phyloP scores from a whole-genome alignment of 2,888 invertebrate species.

The Dichetophora obliterata region DNA sequence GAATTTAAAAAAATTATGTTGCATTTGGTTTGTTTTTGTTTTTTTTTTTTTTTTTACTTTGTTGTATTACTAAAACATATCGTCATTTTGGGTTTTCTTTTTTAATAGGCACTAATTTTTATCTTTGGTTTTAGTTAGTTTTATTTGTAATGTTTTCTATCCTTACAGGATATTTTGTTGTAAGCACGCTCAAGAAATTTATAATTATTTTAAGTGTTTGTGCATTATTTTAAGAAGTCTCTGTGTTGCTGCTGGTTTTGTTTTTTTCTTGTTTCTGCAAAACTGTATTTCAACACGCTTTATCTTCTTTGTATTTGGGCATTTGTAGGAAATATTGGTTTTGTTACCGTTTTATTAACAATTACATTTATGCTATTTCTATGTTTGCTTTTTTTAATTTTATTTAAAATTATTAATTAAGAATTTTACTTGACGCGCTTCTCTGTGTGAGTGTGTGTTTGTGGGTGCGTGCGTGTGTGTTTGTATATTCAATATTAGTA shows the following conservation, averaged over 20 bases:
- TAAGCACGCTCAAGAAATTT: no score
- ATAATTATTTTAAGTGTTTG: no score
- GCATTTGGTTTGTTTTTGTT: no score
- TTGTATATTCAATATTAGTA: neutral
- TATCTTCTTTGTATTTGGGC: neutral
- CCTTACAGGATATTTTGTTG: no score
- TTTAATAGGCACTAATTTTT: no score
- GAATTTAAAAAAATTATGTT: no score
- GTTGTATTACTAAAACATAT: neutral
- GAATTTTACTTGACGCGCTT: neutral
- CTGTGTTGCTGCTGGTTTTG: neutral
- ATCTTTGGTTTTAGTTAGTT: no score
- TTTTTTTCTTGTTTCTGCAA: no score
- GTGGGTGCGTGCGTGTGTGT: neutral
- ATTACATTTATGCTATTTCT: neutral
- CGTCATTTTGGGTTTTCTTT: neutral
- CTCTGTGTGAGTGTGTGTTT: neutral
- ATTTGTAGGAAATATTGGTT: neutral
- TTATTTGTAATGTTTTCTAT: no score
- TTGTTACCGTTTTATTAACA: neutral
- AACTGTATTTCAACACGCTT: neutral
- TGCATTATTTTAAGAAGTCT: neutral
- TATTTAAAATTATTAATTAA: neutral
- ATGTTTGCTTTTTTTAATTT: neutral
- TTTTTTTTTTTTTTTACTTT: no score